phyloP scores from a whole-genome alignment of 2,797 vertebrate species.

The Sebastes umbrosus region DNA sequence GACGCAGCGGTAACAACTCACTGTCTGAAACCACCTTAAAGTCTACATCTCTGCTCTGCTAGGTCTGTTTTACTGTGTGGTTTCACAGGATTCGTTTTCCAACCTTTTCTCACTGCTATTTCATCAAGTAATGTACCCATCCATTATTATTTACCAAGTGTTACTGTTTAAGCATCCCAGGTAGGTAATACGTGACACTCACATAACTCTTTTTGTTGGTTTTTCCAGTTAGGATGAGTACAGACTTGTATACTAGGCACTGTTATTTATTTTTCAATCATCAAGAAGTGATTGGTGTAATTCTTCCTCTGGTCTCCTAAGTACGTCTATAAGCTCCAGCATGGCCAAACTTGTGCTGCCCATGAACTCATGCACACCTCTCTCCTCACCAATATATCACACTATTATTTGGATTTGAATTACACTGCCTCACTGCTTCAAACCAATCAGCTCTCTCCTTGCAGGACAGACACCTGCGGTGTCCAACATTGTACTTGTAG shows the following conservation, averaged over 20 bases:
- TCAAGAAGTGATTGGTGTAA: neutral
- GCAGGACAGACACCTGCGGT: neutral
- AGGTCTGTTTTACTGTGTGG: neutral
- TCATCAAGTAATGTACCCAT: neutral
- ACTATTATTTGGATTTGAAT: neutral
- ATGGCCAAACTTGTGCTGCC: slow-evolving; percentile 7
- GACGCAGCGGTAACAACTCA: neutral
- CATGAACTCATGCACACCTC: neutral
- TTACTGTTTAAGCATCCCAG: neutral
- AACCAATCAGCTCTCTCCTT: neutral
- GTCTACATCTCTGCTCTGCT: neutral
- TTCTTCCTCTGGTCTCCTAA: neutral
- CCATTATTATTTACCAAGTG: neutral
- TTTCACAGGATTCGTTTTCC: neutral
- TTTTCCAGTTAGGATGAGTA: neutral
- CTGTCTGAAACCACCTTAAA: neutral
- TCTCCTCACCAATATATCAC: slow-evolving; percentile 14
- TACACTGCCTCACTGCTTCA: neutral
- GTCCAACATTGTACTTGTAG: no score
- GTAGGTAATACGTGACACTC: neutral
- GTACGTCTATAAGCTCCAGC: neutral
- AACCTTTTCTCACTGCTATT: neutral
- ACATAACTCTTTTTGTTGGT: neutral
- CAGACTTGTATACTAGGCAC: no score
- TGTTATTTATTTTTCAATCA: no score